phyloP scores from a whole-genome alignment of 2,113 vertebrate species.

The Mormoops blainvillei region DNA sequence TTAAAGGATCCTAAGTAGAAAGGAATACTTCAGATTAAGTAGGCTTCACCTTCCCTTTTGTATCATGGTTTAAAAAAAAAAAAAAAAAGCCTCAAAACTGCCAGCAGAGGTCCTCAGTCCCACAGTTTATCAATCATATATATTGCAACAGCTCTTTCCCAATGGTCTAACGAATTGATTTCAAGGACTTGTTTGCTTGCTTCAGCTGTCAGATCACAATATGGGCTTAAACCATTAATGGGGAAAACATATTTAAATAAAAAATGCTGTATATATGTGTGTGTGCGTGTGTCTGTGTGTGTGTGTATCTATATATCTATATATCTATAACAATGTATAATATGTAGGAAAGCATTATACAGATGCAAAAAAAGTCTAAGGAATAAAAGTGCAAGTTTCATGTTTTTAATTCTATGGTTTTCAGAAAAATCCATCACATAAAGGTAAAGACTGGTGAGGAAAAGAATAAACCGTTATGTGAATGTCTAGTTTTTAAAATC shows the following conservation, averaged over 20 bases:
- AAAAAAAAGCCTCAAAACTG: not conserved
- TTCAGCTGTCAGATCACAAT: not conserved
- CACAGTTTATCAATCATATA: conserved; percentile 28
- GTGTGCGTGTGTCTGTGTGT: too few species aligned
- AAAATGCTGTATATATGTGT: not conserved
- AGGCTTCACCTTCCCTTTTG: not conserved
- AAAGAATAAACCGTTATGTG: not conserved
- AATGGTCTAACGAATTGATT: not conserved
- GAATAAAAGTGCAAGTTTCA: not conserved
- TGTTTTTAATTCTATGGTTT: not conserved
- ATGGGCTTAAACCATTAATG: not conserved
- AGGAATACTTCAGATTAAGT: not conserved
- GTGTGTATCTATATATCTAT: too few species aligned
- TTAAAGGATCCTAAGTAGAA: not conserved
- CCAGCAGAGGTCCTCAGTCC: conserved; percentile 69
- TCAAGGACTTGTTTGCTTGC: not conserved
- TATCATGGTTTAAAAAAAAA: not conserved
- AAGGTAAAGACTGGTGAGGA: not conserved
- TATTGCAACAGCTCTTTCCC: not conserved
- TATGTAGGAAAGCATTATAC: not conserved
- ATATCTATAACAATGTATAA: not conserved
- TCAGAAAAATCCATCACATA: not conserved
- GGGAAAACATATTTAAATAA: not conserved
- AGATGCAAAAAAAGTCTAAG: not conserved
- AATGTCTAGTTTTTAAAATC: not conserved